Evolutionary conservation across 2,888 invertebrate genomes (phyloP).

Genomic region (Heliconius ethilla): DNA sequence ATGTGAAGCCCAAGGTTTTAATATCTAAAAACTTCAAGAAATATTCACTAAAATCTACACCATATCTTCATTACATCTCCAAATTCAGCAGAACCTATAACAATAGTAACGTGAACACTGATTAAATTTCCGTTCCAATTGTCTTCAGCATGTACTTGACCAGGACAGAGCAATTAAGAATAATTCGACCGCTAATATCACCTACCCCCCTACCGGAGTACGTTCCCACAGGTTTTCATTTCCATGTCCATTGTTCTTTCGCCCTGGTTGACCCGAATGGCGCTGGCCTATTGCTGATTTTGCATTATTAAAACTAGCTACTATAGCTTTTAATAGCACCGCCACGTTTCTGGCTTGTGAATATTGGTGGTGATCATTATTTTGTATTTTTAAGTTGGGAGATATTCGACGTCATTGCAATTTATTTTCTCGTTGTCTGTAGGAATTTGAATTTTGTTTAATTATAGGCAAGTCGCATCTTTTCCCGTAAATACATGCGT

Average conservation of each 20-base stretch:
- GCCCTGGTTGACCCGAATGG: constrained; percentile 65
- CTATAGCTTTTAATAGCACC: constrained; percentile 54
- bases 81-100: constrained; percentile 7
- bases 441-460: no score
- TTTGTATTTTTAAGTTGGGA: background rate
- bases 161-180: constrained; percentile 28
- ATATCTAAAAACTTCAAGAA: background rate
- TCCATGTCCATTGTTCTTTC: constrained; percentile 64
- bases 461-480: no score
- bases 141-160: constrained; percentile 14
- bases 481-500: background rate
- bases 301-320: constrained; percentile 72
- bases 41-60: background rate
- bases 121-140: constrained; percentile 21
- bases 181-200: constrained; percentile 30
- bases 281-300: constrained; percentile 61
- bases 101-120: background rate
- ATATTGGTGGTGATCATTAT: background rate
- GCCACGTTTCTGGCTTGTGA: constrained; percentile 31
- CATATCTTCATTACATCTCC: background rate
- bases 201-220: constrained; percentile 31
- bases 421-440: background rate
- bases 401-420: background rate
- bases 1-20: background rate
- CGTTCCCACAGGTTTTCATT: constrained; percentile 54